Evolutionary conservation across 2,113 vertebrate species (phyloP), one percentile per base, ranked within the genome.

Genomic region (Calyptommatus sinebrachiatus): DNA sequence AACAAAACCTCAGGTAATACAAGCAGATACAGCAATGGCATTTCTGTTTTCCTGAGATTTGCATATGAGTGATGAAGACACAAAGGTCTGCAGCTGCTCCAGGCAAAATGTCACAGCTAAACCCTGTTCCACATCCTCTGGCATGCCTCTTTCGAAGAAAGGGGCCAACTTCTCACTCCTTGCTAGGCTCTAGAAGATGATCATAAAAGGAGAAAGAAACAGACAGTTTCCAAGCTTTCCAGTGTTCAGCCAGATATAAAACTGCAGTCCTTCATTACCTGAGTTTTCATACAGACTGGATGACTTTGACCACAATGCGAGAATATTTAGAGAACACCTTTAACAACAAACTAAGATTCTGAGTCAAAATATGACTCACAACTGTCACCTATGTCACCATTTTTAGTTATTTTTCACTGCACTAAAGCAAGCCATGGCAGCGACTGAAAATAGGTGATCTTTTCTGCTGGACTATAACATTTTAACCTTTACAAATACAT

Each of bases 401-500:
- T 63, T 29, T 7, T 21, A 16, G 28, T 28, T 29, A 12, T 18
- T 29, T 11, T 66, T n/a, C 65, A 29, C 7, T n/a, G n/a, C 26
- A 28, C 7, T n/a, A 63, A 63, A 63, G 62, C 24, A 63, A 63
- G 62, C 7, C 26, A 63, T 3, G 1, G 2, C 24, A 26, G 35
- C 2, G 35, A 41, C 35, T 41, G 35, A 41, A 41, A 41, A 41
- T 5, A 41, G 35, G 3, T 41, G 14, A 62, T 29, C 20, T 63
- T 67, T 76, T n/a, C 0, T 68, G 48, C 5, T 14, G 20, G 63
- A 77, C 2, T 50, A 31, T n/a, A 72, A 60, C 57, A 76, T 76
- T 22, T 45, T 76, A 87, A 67, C 72, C 48, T 89, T 45, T 35
- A 0, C 83, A 57, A 16, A 57, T 18, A 57, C 14, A 53, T 46